Evolutionary conservation across 2,797 vertebrate genomes (phyloP).

Genomic region (Remorina albescens): DNA sequence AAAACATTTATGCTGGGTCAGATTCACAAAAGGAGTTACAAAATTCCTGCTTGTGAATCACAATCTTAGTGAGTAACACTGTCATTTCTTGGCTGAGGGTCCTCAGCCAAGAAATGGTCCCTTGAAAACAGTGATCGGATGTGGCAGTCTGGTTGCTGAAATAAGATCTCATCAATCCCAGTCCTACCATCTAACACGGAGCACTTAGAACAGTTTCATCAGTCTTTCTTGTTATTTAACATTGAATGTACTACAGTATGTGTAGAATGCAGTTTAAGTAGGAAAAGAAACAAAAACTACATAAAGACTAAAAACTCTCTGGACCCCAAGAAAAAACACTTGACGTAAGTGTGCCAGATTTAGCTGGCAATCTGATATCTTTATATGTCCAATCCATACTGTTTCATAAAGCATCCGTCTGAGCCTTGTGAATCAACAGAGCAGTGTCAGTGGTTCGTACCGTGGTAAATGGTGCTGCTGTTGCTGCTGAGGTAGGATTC

Average conservation of each 20-base stretch:
- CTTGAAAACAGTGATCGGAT: slow-evolving; percentile 53
- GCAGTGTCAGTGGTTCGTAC: slow-evolving; percentile 73
- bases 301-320: slow-evolving; percentile 2
- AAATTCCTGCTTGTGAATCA: slow-evolving; percentile 7
- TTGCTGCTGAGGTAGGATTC: slow-evolving; percentile 98
- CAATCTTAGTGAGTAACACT: slow-evolving; percentile 19
- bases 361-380: slow-evolving; percentile 31
- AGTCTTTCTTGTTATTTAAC: not conserved
- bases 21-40: not conserved
- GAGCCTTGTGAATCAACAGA: slow-evolving; percentile 30
- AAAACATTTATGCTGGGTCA: not conserved
- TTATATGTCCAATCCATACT: slow-evolving; percentile 29
- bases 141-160: slow-evolving; percentile 47
- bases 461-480: slow-evolving; percentile 96
- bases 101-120: slow-evolving; percentile 45
- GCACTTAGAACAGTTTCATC: not conserved
- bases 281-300: slow-evolving; percentile 6
- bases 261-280: not conserved
- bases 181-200: slow-evolving; percentile 6
- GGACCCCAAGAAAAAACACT: slow-evolving; percentile 25
- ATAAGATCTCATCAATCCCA: slow-evolving; percentile 36
- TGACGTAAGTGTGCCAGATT: slow-evolving; percentile 8
- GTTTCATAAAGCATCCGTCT: slow-evolving; percentile 36
- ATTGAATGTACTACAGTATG: not conserved
- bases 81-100: slow-evolving; percentile 44